Evolutionary conservation across 2,797 vertebrate species (phyloP), one percentile per base, ranked within the genome.

Genomic region (Oreochromis mossambicus): DNA sequence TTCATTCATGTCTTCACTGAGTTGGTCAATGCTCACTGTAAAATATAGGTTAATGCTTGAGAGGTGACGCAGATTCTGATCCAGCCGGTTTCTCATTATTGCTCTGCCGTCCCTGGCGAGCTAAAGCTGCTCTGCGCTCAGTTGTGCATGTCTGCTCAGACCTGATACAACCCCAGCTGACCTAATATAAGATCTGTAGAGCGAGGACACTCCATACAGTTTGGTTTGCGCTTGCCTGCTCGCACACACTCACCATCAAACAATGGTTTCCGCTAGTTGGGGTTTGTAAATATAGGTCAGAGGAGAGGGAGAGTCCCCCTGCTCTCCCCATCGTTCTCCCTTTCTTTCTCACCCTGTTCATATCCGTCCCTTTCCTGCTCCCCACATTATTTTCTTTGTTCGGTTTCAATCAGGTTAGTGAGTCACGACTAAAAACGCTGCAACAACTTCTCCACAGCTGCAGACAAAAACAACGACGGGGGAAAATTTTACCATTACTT

Each of bases 261-360:
- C 7, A 48, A 9, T 41, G 5, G 9, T 48, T 51, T 82, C 41
- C 32, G 17, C 29, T 77, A 51, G 43, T 41, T 61, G 41, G 21
- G 82, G 58, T 84, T 50, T 41, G 7, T 46, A 66, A 83, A 89
- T 86, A 17, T 83, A 82, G 90, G 93, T 89, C 90, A 91, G 51
- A 70, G 83, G 63, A 85, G 75, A 81, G 6, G 32, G 52, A 52
- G 70, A 82, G 55, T 78, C 56, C 58, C 76, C 14, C 66, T 15
- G 17, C 21, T 1, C 19, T 61, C 55, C 34, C 48, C 6, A 2
- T 50, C 83, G 21, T 24, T 79, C 54, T 52, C 12, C 79, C 21
- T 77, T 24, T 77, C 26, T 77, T 29, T 68, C 29, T 83, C 50
- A 32, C 75, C 68, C 32, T 54, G 17, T 52, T 78, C 26, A 75